phyloP scores from a whole-genome alignment of 2,888 invertebrate species.

The Caenorhabditis sulstoni region DNA sequence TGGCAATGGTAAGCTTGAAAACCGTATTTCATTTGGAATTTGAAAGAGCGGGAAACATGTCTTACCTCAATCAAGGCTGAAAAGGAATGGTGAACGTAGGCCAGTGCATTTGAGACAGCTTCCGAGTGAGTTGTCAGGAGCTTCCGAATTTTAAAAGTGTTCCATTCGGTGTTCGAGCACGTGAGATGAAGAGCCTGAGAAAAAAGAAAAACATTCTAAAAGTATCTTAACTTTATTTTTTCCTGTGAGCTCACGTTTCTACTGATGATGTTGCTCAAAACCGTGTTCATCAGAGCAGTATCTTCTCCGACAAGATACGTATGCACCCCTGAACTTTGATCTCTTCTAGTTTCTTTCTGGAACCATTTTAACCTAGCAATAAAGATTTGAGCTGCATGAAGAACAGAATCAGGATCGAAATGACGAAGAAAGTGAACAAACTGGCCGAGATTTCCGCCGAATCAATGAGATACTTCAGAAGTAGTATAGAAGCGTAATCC shows the following conservation, averaged over 20 bases:
- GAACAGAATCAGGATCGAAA: constrained; percentile 57
- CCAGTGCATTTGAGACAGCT: constrained; percentile 47
- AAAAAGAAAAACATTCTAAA: too few species aligned
- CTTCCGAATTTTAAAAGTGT: constrained; percentile 47
- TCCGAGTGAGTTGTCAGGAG: constrained; percentile 65
- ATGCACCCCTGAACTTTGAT: constrained; percentile 54
- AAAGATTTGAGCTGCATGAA: constrained; percentile 59
- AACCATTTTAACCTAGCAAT: constrained; percentile 21
- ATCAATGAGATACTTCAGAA: constrained; percentile 53
- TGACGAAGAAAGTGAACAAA: constrained; percentile 53
- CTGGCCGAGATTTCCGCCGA: constrained; percentile 51
- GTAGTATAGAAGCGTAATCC: constrained; percentile 52
- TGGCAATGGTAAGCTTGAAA: constrained; percentile 51
- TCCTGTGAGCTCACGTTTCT: constrained; percentile 46
- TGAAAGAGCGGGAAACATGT: too few species aligned
- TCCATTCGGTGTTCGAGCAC: constrained; percentile 53
- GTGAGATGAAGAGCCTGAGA: constrained; percentile 40
- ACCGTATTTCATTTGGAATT: not conserved
- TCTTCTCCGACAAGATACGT: constrained; percentile 57
- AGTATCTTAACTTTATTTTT: too few species aligned
- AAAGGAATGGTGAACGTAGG: constrained; percentile 61
- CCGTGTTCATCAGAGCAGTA: constrained; percentile 47
- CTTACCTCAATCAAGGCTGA: constrained; percentile 56
- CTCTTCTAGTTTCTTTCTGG: not conserved
- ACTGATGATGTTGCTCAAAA: constrained; percentile 54